Percentiles rank a stretch among this genome's conserved stretches.
Evolutionary conservation across 2,113 vertebrate species (phyloP).

Genomic region (Pyrgilauda ruficollis): DNA sequence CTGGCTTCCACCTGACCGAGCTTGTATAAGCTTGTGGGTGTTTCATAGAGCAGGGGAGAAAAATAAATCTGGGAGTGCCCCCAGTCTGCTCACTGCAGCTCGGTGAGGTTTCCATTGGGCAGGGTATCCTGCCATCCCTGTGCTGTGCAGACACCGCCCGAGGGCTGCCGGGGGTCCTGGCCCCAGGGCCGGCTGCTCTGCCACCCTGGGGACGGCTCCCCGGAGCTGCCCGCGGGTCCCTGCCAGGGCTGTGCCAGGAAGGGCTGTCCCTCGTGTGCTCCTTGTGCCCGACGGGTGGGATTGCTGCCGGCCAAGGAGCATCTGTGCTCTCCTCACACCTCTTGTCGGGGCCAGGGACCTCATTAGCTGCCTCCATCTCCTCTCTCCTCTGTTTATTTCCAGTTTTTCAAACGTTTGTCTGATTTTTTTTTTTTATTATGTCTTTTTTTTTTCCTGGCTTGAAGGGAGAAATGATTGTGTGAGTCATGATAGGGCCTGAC

Average conservation of each 20-base stretch:
- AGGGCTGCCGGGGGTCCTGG: background rate
- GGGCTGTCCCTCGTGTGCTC: background rate
- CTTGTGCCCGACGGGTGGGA: background rate
- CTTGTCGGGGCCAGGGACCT: background rate
- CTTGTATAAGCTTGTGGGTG: background rate
- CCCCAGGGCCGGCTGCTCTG: background rate
- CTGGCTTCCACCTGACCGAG: rapidly evolving
- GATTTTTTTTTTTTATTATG: background rate
- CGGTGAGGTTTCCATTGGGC: background rate
- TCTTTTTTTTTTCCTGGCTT: background rate
- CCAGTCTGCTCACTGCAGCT: background rate
- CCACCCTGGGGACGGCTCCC: background rate
- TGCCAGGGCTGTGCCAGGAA: background rate
- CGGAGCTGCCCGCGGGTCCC: background rate
- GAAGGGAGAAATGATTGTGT: background rate
- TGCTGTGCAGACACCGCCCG: background rate
- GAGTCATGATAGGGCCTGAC: constrained; percentile 24
- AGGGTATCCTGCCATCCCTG: background rate
- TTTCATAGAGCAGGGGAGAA: background rate
- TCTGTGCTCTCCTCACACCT: background rate
- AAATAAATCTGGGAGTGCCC: background rate
- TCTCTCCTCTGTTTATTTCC: background rate
- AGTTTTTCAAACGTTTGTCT: background rate
- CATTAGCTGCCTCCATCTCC: background rate
- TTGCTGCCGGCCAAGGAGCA: background rate